Evolutionary conservation across 2,113 vertebrate genomes (phyloP).

Genomic region (Ctenomys sociabilis): DNA sequence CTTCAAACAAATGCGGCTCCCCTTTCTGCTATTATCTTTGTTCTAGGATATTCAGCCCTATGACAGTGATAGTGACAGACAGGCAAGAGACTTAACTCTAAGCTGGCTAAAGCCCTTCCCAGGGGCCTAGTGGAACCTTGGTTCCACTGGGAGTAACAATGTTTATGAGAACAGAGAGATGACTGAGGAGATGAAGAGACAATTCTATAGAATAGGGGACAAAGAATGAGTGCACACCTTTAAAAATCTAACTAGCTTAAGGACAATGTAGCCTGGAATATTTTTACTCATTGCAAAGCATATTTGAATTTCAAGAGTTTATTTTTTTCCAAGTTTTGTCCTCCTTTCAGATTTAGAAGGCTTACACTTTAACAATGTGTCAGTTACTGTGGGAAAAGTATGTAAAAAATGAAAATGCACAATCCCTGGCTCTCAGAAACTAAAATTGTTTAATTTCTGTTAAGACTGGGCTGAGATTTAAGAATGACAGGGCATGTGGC

Average conservation of each 20-base stretch:
- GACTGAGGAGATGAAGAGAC: neutral
- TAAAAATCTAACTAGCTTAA: conserved; percentile 30
- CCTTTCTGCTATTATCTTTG: conserved; percentile 9
- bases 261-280: neutral
- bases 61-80: neutral
- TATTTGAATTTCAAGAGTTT: neutral
- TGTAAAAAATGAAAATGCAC: neutral
- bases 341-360: conserved; percentile 23
- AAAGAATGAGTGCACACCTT: neutral
- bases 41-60: neutral
- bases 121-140: neutral
- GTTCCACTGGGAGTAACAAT: neutral
- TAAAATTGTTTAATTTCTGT: too few species aligned
- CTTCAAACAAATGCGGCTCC: neutral
- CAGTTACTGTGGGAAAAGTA: neutral
- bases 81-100: neutral
- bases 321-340: neutral
- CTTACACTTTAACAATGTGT: neutral
- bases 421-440: conserved; percentile 15
- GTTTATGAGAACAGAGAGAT: neutral
- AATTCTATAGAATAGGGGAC: neutral
- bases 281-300: conserved; percentile 4
- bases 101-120: neutral
- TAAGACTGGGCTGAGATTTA: conserved; percentile 29
- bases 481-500: neutral